phyloP scores from a whole-genome alignment of 2,797 vertebrate species.

The Lerista edwardsae region DNA sequence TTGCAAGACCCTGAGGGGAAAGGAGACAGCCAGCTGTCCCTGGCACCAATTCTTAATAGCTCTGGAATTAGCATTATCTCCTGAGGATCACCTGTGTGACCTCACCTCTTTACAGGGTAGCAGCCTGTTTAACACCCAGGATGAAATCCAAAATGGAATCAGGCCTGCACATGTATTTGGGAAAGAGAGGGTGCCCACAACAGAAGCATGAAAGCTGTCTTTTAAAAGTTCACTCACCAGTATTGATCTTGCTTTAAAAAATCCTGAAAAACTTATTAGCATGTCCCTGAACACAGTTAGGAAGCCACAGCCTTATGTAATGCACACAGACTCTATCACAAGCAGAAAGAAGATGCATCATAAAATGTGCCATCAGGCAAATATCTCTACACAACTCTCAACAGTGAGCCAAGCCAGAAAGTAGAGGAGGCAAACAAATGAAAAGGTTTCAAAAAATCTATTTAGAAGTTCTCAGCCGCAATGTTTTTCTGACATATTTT shows the following conservation, averaged over 20 bases:
- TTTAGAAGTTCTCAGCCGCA: conserved; percentile 15
- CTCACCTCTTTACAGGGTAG: too few species aligned
- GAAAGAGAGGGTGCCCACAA: too few species aligned
- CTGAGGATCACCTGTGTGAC: too few species aligned
- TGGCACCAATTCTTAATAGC: too few species aligned
- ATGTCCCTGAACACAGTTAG: background rate
- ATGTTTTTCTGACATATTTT: conserved; percentile 36
- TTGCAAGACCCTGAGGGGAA: too few species aligned
- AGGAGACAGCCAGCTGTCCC: too few species aligned
- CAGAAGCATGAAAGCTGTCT: background rate
- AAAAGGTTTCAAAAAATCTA: conserved; percentile 20
- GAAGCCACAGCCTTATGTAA: background rate
- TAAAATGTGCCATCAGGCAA: background rate
- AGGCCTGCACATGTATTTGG: too few species aligned
- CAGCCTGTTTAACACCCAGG: too few species aligned
- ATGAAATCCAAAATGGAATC: too few species aligned
- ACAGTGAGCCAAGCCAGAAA: background rate
- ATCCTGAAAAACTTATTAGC: background rate
- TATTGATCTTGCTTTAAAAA: background rate
- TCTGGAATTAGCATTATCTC: too few species aligned
- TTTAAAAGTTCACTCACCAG: background rate
- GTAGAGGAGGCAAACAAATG: background rate
- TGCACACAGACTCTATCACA: background rate
- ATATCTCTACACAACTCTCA: background rate
- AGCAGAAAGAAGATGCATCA: background rate